A percentile compares a stretch with the other conserved stretches of the same genome.
Evolutionary conservation across 2,797 vertebrate species (phyloP).

Genomic region (Decapterus maruadsi): DNA sequence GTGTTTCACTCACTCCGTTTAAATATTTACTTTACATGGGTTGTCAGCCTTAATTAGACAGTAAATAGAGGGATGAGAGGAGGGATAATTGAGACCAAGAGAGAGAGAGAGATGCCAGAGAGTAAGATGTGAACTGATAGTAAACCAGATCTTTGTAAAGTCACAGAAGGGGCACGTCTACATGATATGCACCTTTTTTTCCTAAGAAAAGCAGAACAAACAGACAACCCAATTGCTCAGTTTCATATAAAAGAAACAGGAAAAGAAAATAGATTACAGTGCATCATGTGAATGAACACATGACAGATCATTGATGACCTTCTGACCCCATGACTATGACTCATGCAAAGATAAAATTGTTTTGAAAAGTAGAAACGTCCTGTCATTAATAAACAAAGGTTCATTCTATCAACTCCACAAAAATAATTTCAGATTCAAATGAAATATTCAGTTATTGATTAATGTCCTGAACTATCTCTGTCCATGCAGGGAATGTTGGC

Average conservation of each 20-base stretch:
- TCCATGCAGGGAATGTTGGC: neutral
- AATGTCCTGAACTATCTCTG: neutral
- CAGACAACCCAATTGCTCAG: neutral
- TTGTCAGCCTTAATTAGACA: slow-evolving; percentile 66
- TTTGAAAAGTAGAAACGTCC: neutral
- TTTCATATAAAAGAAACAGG: neutral
- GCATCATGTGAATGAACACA: neutral
- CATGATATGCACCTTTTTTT: neutral
- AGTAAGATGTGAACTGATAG: slow-evolving; percentile 32
- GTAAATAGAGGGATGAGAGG: slow-evolving; percentile 45
- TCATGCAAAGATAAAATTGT: neutral
- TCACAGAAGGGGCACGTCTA: slow-evolving; percentile 1
- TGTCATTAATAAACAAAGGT: neutral
- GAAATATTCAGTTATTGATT: neutral
- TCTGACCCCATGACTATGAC: neutral
- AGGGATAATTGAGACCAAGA: slow-evolving; percentile 43
- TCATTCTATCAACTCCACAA: neutral
- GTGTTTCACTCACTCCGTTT: slow-evolving; percentile 56
- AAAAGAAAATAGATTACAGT: neutral
- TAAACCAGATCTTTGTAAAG: slow-evolving; percentile 5
- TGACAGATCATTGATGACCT: neutral
- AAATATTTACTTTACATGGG: slow-evolving; percentile 71
- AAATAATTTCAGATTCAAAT: neutral
- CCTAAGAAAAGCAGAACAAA: neutral
- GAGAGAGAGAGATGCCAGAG: slow-evolving; percentile 10